Conservation (phyloP, 2,113 vertebrate genomes). For the Halcyon malimbica region DNA sequence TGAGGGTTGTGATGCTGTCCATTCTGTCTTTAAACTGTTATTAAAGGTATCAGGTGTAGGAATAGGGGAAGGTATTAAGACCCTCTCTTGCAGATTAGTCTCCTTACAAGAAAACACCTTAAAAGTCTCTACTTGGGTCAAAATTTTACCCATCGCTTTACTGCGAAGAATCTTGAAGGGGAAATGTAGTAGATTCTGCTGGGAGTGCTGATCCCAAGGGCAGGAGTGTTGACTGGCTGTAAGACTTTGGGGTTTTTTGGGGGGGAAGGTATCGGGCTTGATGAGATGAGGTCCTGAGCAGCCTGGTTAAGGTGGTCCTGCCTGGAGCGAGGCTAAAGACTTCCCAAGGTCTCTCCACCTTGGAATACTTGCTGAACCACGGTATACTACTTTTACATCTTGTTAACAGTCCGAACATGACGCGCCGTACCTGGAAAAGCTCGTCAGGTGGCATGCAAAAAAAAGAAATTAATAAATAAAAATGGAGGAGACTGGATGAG, state of each 20-base stretch:
- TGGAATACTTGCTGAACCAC: rapidly evolving
- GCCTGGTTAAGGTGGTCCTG: not conserved
- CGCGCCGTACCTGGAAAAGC: not conserved
- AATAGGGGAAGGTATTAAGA: not conserved
- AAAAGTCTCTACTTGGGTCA: not conserved
- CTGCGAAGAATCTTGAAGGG: not conserved
- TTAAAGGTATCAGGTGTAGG: not conserved
- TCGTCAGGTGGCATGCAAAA: not conserved
- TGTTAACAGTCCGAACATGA: not conserved
- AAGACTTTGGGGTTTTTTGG: not conserved
- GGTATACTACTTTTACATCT: not conserved
- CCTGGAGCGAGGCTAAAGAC: not conserved
- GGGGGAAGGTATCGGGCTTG: not conserved
- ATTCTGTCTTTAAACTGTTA: not conserved
- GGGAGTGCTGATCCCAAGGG: not conserved
- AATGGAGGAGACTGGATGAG: constrained; percentile 18
- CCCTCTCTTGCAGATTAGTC: not conserved
- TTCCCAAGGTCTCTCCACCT: not conserved
- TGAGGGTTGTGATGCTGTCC: not conserved
- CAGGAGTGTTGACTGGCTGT: not conserved
- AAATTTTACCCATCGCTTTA: rapidly evolving
- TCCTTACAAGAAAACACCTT: not conserved
- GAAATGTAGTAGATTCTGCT: not conserved
- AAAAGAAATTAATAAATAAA: not conserved
- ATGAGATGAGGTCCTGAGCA: not conserved